Conservation (phyloP, 2,113 vertebrate genomes). For the Tychaedon coryphoeus region DNA sequence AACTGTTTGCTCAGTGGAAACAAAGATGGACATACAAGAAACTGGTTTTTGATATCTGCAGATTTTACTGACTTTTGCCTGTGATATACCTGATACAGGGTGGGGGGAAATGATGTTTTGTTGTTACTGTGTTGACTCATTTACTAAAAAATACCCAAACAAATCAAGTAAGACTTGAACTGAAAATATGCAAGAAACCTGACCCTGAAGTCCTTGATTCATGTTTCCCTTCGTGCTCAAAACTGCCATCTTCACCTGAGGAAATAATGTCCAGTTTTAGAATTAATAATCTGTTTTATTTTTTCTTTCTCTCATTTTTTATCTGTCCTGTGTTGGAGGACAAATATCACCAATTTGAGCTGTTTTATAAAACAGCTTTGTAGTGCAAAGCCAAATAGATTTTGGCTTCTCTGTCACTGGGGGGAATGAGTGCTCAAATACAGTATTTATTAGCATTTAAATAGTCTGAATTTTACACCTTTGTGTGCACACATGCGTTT, state of each 20-base stretch:
- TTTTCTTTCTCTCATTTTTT: too few relatives aligned
- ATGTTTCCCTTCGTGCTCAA: not conserved
- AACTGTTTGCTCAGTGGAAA: not conserved
- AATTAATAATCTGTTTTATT: not conserved
- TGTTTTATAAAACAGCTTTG: not conserved
- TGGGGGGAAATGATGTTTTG: fast-evolving
- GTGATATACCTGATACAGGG: not conserved
- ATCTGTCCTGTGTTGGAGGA: not conserved
- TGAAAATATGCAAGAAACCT: not conserved
- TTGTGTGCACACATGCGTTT: not conserved
- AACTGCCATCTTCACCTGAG: not conserved
- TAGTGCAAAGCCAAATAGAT: not conserved
- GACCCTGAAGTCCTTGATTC: not conserved
- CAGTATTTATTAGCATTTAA: not conserved
- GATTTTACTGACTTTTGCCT: not conserved
- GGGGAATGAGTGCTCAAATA: not conserved
- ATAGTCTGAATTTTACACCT: not conserved
- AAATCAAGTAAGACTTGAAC: not conserved
- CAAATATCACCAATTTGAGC: not conserved
- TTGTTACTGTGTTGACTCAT: not conserved
- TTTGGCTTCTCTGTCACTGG: not conserved
- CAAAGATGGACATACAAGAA: not conserved
- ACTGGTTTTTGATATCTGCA: not conserved
- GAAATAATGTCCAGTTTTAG: not conserved
- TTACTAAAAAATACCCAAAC: not conserved